Percentiles rank a stretch among this genome's conserved stretches.
phyloP scores from a whole-genome alignment of 2,797 vertebrate genomes.

The Scyliorhinus canicula region DNA sequence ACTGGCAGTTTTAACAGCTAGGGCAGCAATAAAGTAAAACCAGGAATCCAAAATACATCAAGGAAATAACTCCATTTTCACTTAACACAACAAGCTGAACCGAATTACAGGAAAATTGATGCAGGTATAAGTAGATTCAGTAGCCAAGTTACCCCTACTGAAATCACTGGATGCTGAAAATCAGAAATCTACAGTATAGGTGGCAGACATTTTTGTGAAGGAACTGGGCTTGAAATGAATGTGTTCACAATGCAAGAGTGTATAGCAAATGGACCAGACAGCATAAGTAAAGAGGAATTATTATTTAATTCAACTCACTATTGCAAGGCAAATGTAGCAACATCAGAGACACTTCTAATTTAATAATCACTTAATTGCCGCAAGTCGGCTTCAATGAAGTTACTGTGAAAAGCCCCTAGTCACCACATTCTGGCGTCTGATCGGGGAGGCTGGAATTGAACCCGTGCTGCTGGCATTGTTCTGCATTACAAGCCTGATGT shows the following conservation, averaged over 20 bases:
- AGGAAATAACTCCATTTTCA: background rate
- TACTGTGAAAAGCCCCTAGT: too few species aligned
- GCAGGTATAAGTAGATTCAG: too few species aligned
- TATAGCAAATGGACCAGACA: background rate
- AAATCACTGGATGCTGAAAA: background rate
- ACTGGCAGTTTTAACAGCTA: background rate
- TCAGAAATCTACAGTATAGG: background rate
- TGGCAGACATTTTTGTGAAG: background rate
- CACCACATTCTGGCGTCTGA: too few species aligned
- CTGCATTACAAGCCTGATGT: too few species aligned
- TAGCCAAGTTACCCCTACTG: background rate
- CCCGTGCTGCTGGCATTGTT: too few species aligned
- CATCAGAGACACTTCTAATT: background rate
- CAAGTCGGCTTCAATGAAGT: too few species aligned
- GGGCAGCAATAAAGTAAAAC: background rate
- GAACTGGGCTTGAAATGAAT: background rate
- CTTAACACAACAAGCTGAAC: background rate
- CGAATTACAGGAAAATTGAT: background rate
- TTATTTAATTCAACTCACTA: background rate
- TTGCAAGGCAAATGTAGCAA: background rate
- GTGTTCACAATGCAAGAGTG: background rate
- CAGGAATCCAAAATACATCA: background rate
- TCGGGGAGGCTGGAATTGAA: too few species aligned
- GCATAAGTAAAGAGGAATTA: background rate
- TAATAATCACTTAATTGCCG: too few species aligned